Percentiles rank a stretch among this genome's conserved stretches.
Conservation (phyloP, 2,888 invertebrate genomes). For the Hartigia nigra region DNA sequence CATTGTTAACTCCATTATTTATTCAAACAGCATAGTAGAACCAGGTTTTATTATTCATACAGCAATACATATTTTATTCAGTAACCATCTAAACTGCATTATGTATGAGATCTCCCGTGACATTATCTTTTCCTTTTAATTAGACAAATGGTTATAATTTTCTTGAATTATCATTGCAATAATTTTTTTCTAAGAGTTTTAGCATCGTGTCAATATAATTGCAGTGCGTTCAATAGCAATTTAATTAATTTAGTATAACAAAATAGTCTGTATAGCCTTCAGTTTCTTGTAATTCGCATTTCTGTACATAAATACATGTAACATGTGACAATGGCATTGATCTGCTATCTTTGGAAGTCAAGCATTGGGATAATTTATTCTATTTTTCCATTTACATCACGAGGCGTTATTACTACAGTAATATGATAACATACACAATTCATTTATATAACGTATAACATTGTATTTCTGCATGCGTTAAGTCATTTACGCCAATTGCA, state of each 20-base stretch:
- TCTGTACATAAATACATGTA: not conserved
- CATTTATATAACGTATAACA: not conserved
- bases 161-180: not conserved
- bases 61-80: not conserved
- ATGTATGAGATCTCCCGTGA: not conserved
- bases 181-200: not conserved
- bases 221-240: not conserved
- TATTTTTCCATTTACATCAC: not conserved
- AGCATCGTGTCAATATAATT: not conserved
- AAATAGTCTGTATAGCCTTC: not conserved
- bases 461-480: not conserved
- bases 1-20: not conserved
- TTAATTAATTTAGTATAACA: not conserved
- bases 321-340: not conserved
- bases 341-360: not conserved
- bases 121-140: not conserved
- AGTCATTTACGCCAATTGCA: not conserved
- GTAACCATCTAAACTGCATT: not conserved
- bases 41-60: not conserved
- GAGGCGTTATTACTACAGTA: not conserved
- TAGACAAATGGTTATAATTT: not conserved
- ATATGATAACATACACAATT: not conserved
- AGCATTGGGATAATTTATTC: not conserved
- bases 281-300: not conserved
- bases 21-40: not conserved